Percentiles rank a stretch among this genome's conserved stretches.
Evolutionary conservation across 2,888 invertebrate genomes (phyloP).

Genomic region (Andrena camellia): DNA sequence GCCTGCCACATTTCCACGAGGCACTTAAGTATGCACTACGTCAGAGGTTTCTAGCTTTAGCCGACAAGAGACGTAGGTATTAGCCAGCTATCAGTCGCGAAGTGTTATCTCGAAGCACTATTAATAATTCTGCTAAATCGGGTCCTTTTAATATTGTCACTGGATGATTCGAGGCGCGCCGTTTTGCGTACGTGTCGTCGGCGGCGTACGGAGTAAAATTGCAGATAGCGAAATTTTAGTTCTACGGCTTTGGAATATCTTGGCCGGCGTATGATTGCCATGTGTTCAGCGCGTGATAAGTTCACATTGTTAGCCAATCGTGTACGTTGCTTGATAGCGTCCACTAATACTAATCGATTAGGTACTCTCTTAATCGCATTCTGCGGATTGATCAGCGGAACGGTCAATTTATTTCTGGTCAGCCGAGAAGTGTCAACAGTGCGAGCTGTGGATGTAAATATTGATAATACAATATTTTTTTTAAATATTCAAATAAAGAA

Average conservation of each 20-base stretch:
- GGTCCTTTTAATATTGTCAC: neutral
- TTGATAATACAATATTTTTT: neutral
- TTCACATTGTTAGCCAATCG: conserved; percentile 18
- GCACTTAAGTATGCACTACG: too few relatives aligned
- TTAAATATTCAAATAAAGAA: neutral
- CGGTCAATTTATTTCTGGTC: neutral
- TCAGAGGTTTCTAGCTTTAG: too few relatives aligned
- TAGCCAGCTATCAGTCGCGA: too few relatives aligned
- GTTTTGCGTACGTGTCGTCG: neutral
- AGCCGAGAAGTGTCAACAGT: too few relatives aligned
- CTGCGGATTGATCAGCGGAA: neutral
- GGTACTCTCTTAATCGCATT: neutral
- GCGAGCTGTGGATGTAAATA: neutral
- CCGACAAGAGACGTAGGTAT: too few relatives aligned
- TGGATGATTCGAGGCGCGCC: neutral
- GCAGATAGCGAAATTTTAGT: conserved; percentile 16
- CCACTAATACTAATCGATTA: conserved; percentile 10
- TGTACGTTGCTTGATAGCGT: neutral
- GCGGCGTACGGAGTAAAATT: neutral
- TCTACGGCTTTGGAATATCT: conserved; percentile 34
- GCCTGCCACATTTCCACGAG: too few relatives aligned
- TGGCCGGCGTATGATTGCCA: conserved; percentile 17
- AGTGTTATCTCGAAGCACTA: neutral
- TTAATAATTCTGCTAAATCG: neutral
- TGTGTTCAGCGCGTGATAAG: conserved; percentile 33